phyloP scores from a whole-genome alignment of 2,888 invertebrate species.

The Tuberolachnus salignus region DNA sequence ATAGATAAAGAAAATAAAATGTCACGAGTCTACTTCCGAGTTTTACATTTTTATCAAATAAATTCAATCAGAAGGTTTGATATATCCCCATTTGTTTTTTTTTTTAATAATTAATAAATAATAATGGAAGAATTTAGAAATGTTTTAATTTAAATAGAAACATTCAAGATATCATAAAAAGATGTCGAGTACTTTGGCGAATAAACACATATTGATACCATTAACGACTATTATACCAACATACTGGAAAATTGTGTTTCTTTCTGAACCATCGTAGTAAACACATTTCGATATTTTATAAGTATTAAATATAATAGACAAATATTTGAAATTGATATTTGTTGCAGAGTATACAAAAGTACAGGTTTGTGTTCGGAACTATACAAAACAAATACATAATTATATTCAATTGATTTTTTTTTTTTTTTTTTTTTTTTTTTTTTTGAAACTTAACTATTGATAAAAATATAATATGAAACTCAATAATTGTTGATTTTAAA shows the following conservation, averaged over 20 bases:
- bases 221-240: no score
- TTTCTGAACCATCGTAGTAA: no score
- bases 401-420: no score
- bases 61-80: background rate
- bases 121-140: background rate
- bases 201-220: background rate
- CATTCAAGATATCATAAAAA: background rate
- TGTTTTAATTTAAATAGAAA: no score
- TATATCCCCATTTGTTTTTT: background rate
- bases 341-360: background rate
- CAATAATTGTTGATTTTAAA: background rate
- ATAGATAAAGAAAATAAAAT: background rate
- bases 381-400: slow-evolving; percentile 1
- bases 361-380: background rate
- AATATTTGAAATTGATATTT: no score
- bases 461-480: background rate
- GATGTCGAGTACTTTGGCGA: background rate
- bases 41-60: background rate
- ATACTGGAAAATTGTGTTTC: no score
- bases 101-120: background rate
- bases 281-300: background rate
- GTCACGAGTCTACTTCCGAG: background rate
- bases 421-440: no score
- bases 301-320: no score
- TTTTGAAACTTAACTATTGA: background rate